Base-by-base conservation (phyloP, 2,797 vertebrate genomes). In the Limnodromus scolopaceus region DNA sequence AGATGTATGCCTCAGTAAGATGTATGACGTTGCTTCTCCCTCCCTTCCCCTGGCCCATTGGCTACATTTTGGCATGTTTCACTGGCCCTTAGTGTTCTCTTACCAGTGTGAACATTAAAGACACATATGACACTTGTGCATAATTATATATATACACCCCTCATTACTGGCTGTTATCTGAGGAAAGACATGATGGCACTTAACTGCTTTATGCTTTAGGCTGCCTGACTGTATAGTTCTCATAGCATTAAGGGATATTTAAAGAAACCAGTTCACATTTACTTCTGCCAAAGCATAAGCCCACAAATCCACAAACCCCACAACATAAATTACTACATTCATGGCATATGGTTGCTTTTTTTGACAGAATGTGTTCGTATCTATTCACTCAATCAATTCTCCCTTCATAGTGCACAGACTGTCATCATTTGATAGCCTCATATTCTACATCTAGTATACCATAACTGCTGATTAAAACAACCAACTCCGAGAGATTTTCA, bases 1-100 rank as follows among this genome's bases (percentile, higher is more conserved):
- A 54, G 16, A 30, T 18, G 51, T 51, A 49, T 15, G 11, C 70
- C 39, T 28, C 77, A 86, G 0, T 2, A 8, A 16, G 27, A 30
- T 8, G 13, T 3, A 10, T 4, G 9, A 32, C 0, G 0, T 3
- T 39, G 14, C 34, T 49, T 5, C 63, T 61, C 8, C 24, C 32
- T 76, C 34, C 20, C 43, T 69, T 53, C 11, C 30, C 45, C 17
- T 25, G 10, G 17, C n/a, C 15, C 3, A 1, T 16, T 19, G 25
- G 16, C 25, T 71, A 2, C 65, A 16, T 20, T 28, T 77, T 27
- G 25, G 13, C 28, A 30, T 9, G 12, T 54, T 43, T n/a, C 53
- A 6, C 18, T 11, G 24, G 49, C 8, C 39, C 39, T 46, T 22
- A 2, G 41, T 0, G 3, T 0, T 45, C 57, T 32, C 34, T 28